Base-by-base conservation (phyloP, 92 coral and sea anemone genomes). In the Umimayanthus chanpuru region DNA sequence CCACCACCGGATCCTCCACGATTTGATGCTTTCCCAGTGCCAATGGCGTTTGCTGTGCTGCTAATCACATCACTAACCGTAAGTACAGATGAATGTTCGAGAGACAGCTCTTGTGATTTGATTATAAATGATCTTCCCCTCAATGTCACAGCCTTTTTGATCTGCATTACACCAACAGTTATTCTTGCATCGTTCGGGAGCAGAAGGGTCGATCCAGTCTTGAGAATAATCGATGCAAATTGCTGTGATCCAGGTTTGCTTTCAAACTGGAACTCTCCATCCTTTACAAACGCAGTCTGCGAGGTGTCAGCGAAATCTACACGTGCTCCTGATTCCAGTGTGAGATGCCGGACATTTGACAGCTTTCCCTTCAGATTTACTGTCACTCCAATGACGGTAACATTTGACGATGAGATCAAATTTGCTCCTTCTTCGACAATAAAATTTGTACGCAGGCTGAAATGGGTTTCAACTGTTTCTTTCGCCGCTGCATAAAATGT, bases 341-440 rank as follows among this genome's bases (percentile, higher is more conserved):
- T 81, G 9, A 92, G 85, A 66, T 92, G 86, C 36, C 89, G 92
- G 9, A 92, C 93, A 56, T 92, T 92, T 76, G 90, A 77, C 32
- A 92, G 32, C 78, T 78, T 86, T 67, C 94, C 94, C 77, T 90
- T 82, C 56, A 92, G 83, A 49, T 61, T 73, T 70, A 92, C 70
- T 23, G 81, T 81, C 39, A 90, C 94, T 28, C 91, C 89, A 84
- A 90, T 90, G 1, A 92, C 93, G 38, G 92, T 87, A 65, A 92
- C 90, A 86, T 92, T 90, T 16, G 94, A 92, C 32, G 94, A 92
- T 8, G 94, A 86, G 25, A 92, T 92, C 81, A 92, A 86, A 39
- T 81, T 74, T 1, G 91, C 94, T 43, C 85, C 70, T 66, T 90
- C 87, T 41, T 92, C 91, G 77, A 92, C 88, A 6, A 86, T 88